These are phyloP conservation scores for Ictalurus punctatus DNA, from an alignment of 2,113 vertebrate genomes.

Conservation along the genomic window DNA sequence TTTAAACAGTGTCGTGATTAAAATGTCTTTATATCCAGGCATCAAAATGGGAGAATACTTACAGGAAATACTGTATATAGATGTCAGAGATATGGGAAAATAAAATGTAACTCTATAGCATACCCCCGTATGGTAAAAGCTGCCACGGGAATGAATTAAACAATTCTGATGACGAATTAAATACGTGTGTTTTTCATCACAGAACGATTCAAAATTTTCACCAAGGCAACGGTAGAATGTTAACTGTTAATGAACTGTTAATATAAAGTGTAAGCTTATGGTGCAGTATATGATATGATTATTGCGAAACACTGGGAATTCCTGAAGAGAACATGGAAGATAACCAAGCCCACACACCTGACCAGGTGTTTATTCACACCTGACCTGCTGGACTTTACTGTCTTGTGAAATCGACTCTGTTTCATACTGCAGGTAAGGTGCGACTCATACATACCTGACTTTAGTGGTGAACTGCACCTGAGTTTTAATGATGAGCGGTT, in stretches of 20 bases:
- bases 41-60: neutral
- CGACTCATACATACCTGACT: slow-evolving; percentile 80
- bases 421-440: neutral
- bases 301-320: neutral
- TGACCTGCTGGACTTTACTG: neutral
- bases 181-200: too few species aligned
- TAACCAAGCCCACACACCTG: neutral
- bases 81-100: neutral
- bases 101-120: neutral
- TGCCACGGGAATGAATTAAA: neutral
- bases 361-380: neutral
- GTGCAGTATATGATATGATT: neutral
- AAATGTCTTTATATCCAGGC: neutral
- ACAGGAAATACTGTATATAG: neutral
- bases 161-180: neutral
- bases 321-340: neutral
- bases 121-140: neutral
- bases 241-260: too few species aligned
- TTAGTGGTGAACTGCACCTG: slow-evolving; percentile 96
- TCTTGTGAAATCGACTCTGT: neutral
- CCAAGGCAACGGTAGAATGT: too few species aligned
- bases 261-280: neutral
- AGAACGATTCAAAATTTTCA: too few species aligned
- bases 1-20: neutral
- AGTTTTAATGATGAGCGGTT: slow-evolving; percentile 93